These are phyloP conservation scores for Masnerella sp. DNA, from an alignment of 2,888 invertebrate genomes.

Conservation along the genomic window DNA sequence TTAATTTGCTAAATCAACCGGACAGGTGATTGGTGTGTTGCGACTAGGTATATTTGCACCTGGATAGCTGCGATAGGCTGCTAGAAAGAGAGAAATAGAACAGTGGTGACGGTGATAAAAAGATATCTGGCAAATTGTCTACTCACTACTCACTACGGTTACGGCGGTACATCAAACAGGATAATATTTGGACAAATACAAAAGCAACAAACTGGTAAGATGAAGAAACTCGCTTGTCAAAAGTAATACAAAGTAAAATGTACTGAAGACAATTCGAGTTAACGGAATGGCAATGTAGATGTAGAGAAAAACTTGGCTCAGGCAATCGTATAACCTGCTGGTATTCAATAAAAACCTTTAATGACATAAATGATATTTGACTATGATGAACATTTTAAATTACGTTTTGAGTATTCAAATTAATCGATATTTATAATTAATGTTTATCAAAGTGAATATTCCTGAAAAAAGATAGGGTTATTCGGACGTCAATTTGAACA, in stretches of 20 bases:
- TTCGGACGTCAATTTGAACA: neutral
- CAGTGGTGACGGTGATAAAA: conserved; percentile 77
- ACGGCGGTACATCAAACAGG: conserved; percentile 73
- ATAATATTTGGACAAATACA: conserved; percentile 72
- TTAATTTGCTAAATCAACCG: conserved; percentile 70
- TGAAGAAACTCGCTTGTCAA: conserved; percentile 54
- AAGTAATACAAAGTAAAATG: conserved; percentile 55
- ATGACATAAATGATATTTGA: no score
- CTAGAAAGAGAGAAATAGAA: conserved; percentile 78
- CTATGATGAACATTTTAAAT: no score
- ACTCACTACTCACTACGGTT: conserved; percentile 76
- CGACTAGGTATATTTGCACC: conserved; percentile 76
- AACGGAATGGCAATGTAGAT: conserved; percentile 47
- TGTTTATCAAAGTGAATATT: conserved; percentile 15
- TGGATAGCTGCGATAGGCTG: conserved; percentile 78
- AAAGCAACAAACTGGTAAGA: conserved; percentile 74
- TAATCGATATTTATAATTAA: neutral
- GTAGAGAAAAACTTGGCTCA: conserved; percentile 57
- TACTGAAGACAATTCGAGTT: conserved; percentile 40
- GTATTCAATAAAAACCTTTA: conserved; percentile 3
- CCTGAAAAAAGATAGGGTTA: conserved; percentile 55
- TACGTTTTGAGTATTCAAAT: no score
- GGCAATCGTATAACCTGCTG: conserved; percentile 52
- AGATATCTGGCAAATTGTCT: conserved; percentile 75
- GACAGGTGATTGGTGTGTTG: conserved; percentile 76